Conservation (phyloP, 2,888 invertebrate genomes). For the Macrophya alboannulata region DNA sequence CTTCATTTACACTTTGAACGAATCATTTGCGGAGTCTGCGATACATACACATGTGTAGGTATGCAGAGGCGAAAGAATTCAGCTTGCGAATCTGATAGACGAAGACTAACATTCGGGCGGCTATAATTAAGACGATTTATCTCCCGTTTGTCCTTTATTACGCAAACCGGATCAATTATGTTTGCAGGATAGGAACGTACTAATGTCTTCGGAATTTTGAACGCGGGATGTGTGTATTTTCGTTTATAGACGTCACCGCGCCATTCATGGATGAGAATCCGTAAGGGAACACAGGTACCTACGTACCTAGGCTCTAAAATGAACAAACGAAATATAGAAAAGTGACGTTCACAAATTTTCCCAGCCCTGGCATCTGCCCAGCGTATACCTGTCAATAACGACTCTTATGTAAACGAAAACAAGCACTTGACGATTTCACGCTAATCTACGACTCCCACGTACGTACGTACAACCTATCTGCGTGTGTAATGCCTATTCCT, state of each 20-base stretch:
- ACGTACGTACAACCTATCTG: background rate
- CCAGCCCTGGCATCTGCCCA: conserved; percentile 45
- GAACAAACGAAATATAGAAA: conserved; percentile 47
- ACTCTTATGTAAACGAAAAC: conserved; percentile 56
- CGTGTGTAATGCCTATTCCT: background rate
- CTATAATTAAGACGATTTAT: conserved; percentile 20
- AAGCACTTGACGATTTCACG: conserved; percentile 39
- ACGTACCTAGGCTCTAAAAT: background rate
- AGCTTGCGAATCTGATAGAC: conserved; percentile 3
- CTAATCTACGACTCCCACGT: conserved; percentile 49
- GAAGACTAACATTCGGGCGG: background rate
- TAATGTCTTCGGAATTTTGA: conserved; percentile 42
- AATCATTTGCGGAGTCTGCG: background rate
- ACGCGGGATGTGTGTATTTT: conserved; percentile 32
- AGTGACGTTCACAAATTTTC: conserved; percentile 35
- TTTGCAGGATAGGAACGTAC: background rate
- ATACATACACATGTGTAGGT: background rate
- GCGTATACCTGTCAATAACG: conserved; percentile 20
- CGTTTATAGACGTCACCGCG: background rate
- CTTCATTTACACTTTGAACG: conserved; percentile 7
- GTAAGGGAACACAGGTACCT: conserved; percentile 2
- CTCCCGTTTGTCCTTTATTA: conserved; percentile 29
- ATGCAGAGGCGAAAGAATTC: background rate
- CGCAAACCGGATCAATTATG: conserved; percentile 16
- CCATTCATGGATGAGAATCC: background rate